These are phyloP conservation scores for Eupithecia insigniata DNA, from an alignment of 2,888 invertebrate genomes.

Conservation along the genomic window DNA sequence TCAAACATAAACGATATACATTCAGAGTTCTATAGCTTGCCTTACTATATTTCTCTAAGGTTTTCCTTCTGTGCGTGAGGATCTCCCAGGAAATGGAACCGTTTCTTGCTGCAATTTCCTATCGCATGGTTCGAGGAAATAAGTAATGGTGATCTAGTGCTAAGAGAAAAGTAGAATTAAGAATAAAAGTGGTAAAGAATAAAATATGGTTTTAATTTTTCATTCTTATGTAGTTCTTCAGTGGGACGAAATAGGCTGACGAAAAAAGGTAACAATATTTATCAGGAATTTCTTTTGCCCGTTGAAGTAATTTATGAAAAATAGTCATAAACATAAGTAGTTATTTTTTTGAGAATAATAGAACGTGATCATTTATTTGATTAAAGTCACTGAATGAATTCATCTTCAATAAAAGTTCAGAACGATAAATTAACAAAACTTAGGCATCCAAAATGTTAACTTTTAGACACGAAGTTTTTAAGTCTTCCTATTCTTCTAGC, in stretches of 20 bases:
- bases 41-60: background rate
- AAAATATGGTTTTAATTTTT: background rate
- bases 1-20: too few species aligned
- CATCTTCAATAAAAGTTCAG: background rate
- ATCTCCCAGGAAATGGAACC: constrained; percentile 67
- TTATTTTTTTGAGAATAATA: background rate
- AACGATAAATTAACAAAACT: background rate
- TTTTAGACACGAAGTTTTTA: background rate
- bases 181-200: constrained; percentile 10
- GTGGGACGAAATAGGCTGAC: background rate
- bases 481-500: background rate
- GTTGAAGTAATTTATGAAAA: too few species aligned
- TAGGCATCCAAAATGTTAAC: background rate
- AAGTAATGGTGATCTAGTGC: constrained; percentile 38
- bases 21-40: constrained; percentile 5
- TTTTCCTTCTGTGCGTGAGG: constrained; percentile 31
- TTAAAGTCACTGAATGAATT: too few species aligned
- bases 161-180: constrained; percentile 10
- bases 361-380: background rate
- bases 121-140: constrained; percentile 63
- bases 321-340: background rate
- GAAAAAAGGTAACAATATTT: background rate
- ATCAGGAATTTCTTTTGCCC: background rate
- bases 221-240: background rate
- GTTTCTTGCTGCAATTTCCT: constrained; percentile 70